Evolutionary conservation across 2,888 invertebrate species (phyloP), one percentile per base, ranked within the genome.

Genomic region (Apodemia zela): DNA sequence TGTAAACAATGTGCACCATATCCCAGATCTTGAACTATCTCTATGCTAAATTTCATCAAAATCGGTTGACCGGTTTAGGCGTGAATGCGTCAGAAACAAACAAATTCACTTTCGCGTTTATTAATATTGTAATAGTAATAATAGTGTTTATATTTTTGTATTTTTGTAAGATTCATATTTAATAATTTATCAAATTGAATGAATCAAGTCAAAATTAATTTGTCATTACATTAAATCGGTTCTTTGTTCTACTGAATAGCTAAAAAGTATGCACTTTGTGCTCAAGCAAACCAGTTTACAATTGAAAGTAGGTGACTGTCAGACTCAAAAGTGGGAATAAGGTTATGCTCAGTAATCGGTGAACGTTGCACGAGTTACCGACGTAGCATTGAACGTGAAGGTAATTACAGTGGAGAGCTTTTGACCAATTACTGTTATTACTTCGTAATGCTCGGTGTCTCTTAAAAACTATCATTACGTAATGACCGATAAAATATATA

Each of bases 231-330:
- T 33, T 25, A 54, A n/a, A 38, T 17, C 25, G 8, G 57, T 25
- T 45, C 45, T 54, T 58, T 59, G 62, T 29, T 58, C 62, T 42
- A 58, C 75, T 70, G 73, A 69, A 77, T n/a, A 75, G 81, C 75
- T 73, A 71, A 77, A 70, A 78, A 77, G 73, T 80, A 29, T 25
- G 25, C 18, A 51, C 81, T 83, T 85, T 87, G 85, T 86, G 73
- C 29, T 45, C 68, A 69, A 45, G 45, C 45, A 45, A 82, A 78
- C 82, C 82, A 81, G 85, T 86, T 81, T 74, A 72, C 82, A 78
- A 82, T 84, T 80, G 83, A 82, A 87, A 87, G 87, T 88, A 80
- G 84, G 87, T 84, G 85, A 86, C 78, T 86, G 82, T 77, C 81
- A 77, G 72, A 72, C 71, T 72, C 42, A 75, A 75, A 76, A 66